These are phyloP conservation scores for Leptobrachium ailaonicum DNA, from an alignment of 2,113 vertebrate genomes.

Conservation along the genomic window DNA sequence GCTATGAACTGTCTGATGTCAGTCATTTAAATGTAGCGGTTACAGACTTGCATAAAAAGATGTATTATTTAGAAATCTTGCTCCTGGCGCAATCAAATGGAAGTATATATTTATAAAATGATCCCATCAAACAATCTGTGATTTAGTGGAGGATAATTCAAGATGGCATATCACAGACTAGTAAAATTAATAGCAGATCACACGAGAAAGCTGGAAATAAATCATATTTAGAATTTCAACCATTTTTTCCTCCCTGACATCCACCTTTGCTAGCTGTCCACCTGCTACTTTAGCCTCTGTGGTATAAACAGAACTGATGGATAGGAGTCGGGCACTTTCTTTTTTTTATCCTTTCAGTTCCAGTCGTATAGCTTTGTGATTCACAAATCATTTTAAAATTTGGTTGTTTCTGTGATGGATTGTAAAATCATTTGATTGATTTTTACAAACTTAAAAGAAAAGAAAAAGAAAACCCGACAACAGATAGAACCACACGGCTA, in stretches of 20 bases:
- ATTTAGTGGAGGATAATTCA: constrained; percentile 28
- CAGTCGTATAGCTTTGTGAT: constrained; percentile 12
- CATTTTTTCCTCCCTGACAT: constrained; percentile 28
- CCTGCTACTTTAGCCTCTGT: constrained; percentile 36
- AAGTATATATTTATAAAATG: not conserved
- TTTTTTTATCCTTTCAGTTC: constrained; percentile 36
- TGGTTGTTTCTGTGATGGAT: constrained; percentile 32
- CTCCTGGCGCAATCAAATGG: not conserved
- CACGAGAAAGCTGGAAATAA: constrained; percentile 17
- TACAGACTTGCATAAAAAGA: not conserved
- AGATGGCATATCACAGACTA: constrained; percentile 8
- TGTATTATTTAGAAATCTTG: not conserved
- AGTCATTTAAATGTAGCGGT: constrained; percentile 12
- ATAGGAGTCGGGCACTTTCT: constrained; percentile 19
- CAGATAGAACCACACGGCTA: not conserved
- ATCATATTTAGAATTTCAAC: constrained; percentile 27
- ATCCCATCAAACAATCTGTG: not conserved
- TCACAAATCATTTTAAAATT: constrained; percentile 46
- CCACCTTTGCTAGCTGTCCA: constrained; percentile 29
- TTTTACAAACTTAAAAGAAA: constrained; percentile 21
- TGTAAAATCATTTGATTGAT: constrained; percentile 28
- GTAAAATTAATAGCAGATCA: constrained; percentile 30
- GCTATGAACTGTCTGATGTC: not conserved
- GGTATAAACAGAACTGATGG: constrained; percentile 37
- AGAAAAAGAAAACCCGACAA: not conserved